A percentile compares a stretch with the other conserved stretches of the same genome.
Conservation (phyloP, 2,113 vertebrate genomes). For the Tautogolabrus adspersus region DNA sequence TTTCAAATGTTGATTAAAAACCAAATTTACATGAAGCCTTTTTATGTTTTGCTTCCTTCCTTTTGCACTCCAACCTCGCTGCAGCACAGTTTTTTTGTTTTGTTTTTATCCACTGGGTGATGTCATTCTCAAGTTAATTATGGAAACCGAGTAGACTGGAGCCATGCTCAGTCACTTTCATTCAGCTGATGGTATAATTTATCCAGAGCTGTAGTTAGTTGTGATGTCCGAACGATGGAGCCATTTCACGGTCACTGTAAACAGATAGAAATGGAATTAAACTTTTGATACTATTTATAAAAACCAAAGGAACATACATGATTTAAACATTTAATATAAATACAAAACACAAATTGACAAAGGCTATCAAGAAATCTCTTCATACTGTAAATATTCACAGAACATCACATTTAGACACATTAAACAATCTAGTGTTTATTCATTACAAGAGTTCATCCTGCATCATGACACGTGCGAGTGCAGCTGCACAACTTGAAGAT, state of each 20-base stretch:
- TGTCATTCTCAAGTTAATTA: slow-evolving; percentile 29
- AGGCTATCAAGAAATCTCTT: too few species aligned
- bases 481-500: too few species aligned
- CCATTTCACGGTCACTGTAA: slow-evolving; percentile 27
- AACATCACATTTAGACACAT: too few species aligned
- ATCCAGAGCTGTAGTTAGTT: slow-evolving; percentile 32
- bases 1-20: slow-evolving; percentile 78
- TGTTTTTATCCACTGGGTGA: background rate
- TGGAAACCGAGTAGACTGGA: slow-evolving; percentile 33
- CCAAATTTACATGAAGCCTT: slow-evolving; percentile 69
- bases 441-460: too few species aligned
- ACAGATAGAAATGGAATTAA: background rate
- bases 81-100: background rate
- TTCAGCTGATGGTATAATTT: slow-evolving; percentile 24
- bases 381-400: too few species aligned
- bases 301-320: too few species aligned
- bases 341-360: too few species aligned
- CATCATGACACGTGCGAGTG: too few species aligned
- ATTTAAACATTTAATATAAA: too few species aligned
- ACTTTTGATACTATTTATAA: background rate
- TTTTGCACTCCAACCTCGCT: background rate
- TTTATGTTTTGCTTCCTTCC: slow-evolving; percentile 21
- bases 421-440: too few species aligned
- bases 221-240: slow-evolving; percentile 44
- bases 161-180: background rate